phyloP scores from a whole-genome alignment of 2,888 invertebrate species.

The Apeira syringaria region DNA sequence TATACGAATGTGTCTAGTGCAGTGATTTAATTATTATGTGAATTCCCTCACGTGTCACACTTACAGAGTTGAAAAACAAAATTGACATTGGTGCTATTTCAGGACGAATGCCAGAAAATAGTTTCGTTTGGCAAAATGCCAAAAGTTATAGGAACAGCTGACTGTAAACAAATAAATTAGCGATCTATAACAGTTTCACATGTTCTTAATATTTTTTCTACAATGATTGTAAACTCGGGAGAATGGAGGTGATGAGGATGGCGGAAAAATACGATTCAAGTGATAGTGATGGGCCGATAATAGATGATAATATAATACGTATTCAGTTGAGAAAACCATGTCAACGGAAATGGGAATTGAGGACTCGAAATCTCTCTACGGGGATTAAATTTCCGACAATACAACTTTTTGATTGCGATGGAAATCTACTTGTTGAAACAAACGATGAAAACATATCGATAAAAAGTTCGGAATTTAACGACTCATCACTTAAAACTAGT shows the following conservation, averaged over 20 bases:
- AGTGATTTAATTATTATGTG: slow-evolving; percentile 31
- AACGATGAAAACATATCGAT: slow-evolving; percentile 81
- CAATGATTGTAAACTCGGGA: slow-evolving; percentile 1
- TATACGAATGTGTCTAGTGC: slow-evolving; percentile 56
- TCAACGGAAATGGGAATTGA: slow-evolving; percentile 86
- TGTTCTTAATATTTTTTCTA: slow-evolving; percentile 35
- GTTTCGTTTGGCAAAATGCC: slow-evolving; percentile 68
- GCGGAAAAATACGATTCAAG: slow-evolving; percentile 58
- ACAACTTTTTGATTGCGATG: slow-evolving; percentile 85
- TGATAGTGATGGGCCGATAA: slow-evolving; percentile 73
- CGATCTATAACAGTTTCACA: slow-evolving; percentile 47
- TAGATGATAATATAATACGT: slow-evolving; percentile 83
- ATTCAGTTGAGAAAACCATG: slow-evolving; percentile 85
- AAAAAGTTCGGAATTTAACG: slow-evolving; percentile 68
- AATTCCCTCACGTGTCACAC: slow-evolving; percentile 36
- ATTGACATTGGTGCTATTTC: slow-evolving; percentile 80
- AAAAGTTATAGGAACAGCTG: slow-evolving; percentile 69
- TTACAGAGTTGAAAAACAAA: slow-evolving; percentile 65
- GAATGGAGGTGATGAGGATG: slow-evolving; percentile 51
- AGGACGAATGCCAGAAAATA: slow-evolving; percentile 66
- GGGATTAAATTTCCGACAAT: slow-evolving; percentile 84
- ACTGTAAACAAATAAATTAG: slow-evolving; percentile 79
- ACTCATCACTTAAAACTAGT: slow-evolving; percentile 50
- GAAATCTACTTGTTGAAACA: slow-evolving; percentile 84
- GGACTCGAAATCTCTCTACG: slow-evolving; percentile 85